Base-by-base conservation (phyloP, 2,113 vertebrate genomes). In the Ginglymostoma cirratum region DNA sequence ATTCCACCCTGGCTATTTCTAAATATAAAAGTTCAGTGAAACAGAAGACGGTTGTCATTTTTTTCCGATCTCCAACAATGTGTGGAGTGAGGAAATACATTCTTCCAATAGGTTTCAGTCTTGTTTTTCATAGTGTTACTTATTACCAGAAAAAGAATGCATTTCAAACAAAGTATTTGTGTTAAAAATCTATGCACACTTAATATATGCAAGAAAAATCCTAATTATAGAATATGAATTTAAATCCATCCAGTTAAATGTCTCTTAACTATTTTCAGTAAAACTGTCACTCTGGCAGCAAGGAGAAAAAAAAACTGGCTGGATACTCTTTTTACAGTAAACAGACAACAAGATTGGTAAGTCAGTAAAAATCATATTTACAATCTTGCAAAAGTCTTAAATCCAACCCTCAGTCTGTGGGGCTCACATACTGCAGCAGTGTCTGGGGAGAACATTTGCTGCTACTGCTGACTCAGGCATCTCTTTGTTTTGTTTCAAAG, bases 391-490 rank as follows among this genome's bases (percentile, higher is more conserved):
- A 52, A 42, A 76, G 67, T 72, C 93, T 96, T 34, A 96, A 78
- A 89, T 93, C 92, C 65, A 94, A 96, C 69, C 96, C 48, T 61
- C 72, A 93, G 96, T 83, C 45, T 95, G 34, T 96, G 92, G 27
- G 24, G 38, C 42, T 69, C 42, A 30, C 48, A 95, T 95, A 95
- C 94, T 76, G 97, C 97, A 97, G 97, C 97, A 97, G 97, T 98
- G 97, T 97, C 97, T 97, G 97, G 97, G 97, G 97, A 97, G 97
- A 97, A 98, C 97, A 97, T 97, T 97, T 96, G 97, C 96, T 97
- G 97, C 97, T 97, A 97, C 96, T 97, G 96, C 98, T 98, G 98
- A 98, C 97, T 98, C 98, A 98, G 98, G 98, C 97, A 97, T 98
- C 97, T 98, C 98, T 98, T 98, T 98, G 98, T 98, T 98, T 98